Evolutionary conservation across 2,113 vertebrate genomes (phyloP).

Genomic region (Carollia perspicillata): DNA sequence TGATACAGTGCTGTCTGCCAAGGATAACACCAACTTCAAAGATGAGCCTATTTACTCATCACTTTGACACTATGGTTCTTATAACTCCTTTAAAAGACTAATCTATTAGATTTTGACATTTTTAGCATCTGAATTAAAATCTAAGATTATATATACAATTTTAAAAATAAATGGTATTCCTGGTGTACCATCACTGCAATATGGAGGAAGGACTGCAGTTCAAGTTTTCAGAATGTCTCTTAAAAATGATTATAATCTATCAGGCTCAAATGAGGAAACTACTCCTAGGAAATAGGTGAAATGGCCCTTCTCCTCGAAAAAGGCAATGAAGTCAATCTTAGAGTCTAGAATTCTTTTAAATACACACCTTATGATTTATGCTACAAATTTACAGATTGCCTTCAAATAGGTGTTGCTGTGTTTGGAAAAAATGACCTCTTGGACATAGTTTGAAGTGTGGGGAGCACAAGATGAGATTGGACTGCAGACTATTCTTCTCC

Average conservation of each 20-base stretch:
- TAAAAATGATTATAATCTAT: slow-evolving; percentile 24
- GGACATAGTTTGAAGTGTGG: neutral
- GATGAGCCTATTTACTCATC: neutral
- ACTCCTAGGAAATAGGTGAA: neutral
- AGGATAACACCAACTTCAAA: neutral
- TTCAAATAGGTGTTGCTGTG: neutral
- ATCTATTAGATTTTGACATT: neutral
- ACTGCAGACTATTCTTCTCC: neutral
- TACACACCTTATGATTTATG: neutral
- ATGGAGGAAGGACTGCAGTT: neutral
- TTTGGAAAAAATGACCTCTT: slow-evolving; percentile 8
- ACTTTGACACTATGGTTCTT: neutral
- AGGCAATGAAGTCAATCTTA: neutral
- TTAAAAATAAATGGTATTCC: neutral
- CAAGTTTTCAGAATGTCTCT: slow-evolving; percentile 22
- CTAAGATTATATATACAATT: neutral
- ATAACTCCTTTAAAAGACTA: neutral
- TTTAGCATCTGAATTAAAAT: slow-evolving; percentile 37
- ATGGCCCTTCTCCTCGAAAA: neutral
- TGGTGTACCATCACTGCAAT: neutral
- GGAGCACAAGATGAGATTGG: neutral
- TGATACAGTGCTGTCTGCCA: slow-evolving; percentile 42
- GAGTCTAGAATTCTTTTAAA: neutral
- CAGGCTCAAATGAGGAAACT: neutral
- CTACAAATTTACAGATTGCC: slow-evolving; percentile 13